Base-by-base conservation (phyloP, 2,888 invertebrate genomes). In the Agrochola lota region DNA sequence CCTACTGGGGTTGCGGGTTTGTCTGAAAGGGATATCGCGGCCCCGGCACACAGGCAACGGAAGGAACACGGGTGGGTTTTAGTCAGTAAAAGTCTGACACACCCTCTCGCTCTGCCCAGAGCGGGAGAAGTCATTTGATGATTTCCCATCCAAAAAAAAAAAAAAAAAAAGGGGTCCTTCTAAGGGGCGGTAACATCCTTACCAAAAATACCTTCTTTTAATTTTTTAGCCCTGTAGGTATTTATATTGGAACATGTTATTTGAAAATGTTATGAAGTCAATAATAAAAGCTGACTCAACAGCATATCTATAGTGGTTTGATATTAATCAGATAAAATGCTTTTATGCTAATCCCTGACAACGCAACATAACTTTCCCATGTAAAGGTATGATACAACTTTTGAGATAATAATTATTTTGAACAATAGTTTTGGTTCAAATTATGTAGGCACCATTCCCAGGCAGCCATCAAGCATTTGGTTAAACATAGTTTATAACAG, bases 331-430 rank as follows among this genome's bases (percentile, higher is more conserved):
- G 83, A 86, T 84, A 84, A 86, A 62, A 64, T 0, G 35, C 70
- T 83, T 77, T 82, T 74, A 86, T 75, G 83, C 64, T 60, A 83
- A 83, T 83, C 86, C 12, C 59, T 70, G 62, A 70, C 74, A 66
- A 60, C 43, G 60, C 17, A 81, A 71, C 62, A 82, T 46, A 72
- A 59, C 40, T 78, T 83, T 84, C 79, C 78, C 72, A 67, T 83
- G 70, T 72, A 67, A 72, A 71, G 35, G 62, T 73, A 73, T 6
- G n/a, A 60, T 85, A 60, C 55, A 73, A 85, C 63, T 73, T 84
- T 80, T 70, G 55, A 68, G 30, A 64, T 73, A 75, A 63, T 62
- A 73, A 84, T 82, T 62, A 71, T 66, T 73, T 73, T 46, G 4
- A 85, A 85, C 82, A 81, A 83, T 85, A 35, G 57, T 43, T 43